Evolutionary conservation across 2,113 vertebrate species (phyloP), one percentile per base, ranked within the genome.

Genomic region (Heliornis fulica): DNA sequence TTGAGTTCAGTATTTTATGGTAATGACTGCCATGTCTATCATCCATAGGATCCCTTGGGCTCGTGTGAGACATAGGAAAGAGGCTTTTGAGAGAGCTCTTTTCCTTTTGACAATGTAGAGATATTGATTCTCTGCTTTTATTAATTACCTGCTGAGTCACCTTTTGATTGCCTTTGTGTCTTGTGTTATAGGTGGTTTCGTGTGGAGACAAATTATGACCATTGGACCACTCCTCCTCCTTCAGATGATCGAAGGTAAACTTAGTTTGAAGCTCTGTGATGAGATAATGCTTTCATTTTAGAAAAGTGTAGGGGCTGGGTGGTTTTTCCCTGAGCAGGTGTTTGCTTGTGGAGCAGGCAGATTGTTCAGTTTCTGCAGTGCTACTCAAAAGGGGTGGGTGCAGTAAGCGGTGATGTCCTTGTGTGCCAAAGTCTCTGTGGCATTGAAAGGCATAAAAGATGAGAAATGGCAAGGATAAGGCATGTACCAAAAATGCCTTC

Each of bases 121-220:
- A 17, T n/a, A 15, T 5, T 1, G 10, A 12, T 21, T 81, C 17
- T 45, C 78, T 13, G 13, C 14, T 14, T 36, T n/a, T 0, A 17
- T 23, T 32, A 43, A n/a, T 78, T 50, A 22, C 26, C 16, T 43
- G 2, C 26, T 63, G 54, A 51, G 54, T 36, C 0, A 1, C 5
- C 10, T 85, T 31, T 41, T 61, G 13, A 19, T 79, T 75, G 23
- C 46, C 38, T 54, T 56, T 65, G 29, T 64, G 36, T 48, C 13
- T 32, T 96, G 10, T 83, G 17, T 77, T 76, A 5, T 31, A 99
- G 99, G 90, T 99, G 99, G 99, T 99, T 97, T 97, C 98, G 97
- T 94, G 99, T 99, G 36, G 98, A 99, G 97, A 99, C 99, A 3
- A 99, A 99, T 92, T 99, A 98, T 79, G 99, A 99, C 93, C 99